Conservation (phyloP, 2,113 vertebrate species). For the Excalfactoria chinensis region DNA sequence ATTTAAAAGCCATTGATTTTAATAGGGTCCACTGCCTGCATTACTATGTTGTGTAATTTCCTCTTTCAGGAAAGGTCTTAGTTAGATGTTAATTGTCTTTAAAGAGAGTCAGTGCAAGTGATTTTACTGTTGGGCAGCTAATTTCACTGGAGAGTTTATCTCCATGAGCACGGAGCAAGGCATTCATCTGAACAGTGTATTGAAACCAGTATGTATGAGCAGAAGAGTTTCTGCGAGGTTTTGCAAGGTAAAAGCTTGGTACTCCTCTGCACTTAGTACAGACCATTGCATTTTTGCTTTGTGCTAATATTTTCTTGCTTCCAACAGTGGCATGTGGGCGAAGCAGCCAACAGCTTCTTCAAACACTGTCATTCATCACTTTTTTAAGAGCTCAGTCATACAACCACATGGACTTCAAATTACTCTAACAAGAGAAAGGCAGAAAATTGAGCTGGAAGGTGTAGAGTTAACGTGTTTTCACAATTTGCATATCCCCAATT, state of each 20-base stretch:
- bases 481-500: background rate
- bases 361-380: background rate
- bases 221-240: background rate
- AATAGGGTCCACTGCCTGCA: background rate
- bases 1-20: background rate
- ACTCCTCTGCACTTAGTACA: background rate
- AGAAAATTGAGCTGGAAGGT: background rate
- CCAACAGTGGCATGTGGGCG: background rate
- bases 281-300: background rate
- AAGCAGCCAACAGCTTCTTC: constrained; percentile 5
- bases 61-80: background rate
- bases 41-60: background rate
- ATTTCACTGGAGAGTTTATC: background rate
- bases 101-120: background rate
- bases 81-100: background rate
- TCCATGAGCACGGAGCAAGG: background rate
- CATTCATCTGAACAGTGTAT: background rate
- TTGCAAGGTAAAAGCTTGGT: background rate
- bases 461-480: background rate
- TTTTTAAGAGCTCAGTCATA: background rate
- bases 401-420: background rate
- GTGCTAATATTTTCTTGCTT: background rate
- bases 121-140: accelerated
- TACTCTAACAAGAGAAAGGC: background rate
- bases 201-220: background rate